A percentile compares a stretch with the other conserved stretches of the same genome.
phyloP scores from a whole-genome alignment of 2,113 vertebrate genomes.

The Rostratula benghalensis region DNA sequence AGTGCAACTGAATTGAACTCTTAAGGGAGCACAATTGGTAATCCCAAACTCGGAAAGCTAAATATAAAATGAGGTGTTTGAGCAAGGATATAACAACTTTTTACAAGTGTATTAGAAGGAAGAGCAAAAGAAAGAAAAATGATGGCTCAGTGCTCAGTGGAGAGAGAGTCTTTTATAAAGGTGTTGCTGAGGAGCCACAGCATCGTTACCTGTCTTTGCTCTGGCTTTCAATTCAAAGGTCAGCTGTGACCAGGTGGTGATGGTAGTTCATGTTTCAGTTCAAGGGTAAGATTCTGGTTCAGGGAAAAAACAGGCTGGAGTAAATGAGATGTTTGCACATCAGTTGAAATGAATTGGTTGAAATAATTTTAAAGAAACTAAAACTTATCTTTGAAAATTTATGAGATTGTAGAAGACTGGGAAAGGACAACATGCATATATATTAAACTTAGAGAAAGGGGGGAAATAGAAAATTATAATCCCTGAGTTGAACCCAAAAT shows the following conservation, averaged over 20 bases:
- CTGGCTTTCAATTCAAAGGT: background rate
- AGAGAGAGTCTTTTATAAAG: background rate
- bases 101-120: background rate
- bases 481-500: background rate
- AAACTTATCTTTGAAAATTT: background rate
- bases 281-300: background rate
- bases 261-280: background rate
- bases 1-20: background rate
- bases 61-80: background rate
- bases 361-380: background rate
- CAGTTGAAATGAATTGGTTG: background rate
- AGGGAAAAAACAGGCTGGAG: background rate
- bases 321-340: background rate
- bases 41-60: background rate
- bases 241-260: background rate
- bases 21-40: rapidly evolving
- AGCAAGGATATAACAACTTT: background rate
- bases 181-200: background rate
- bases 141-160: background rate
- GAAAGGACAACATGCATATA: background rate
- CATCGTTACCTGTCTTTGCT: background rate
- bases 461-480: background rate
- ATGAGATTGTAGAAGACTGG: background rate
- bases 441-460: background rate
- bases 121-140: background rate